Evolutionary conservation across 2,113 vertebrate genomes (phyloP).

Genomic region (Tragulus kanchil): DNA sequence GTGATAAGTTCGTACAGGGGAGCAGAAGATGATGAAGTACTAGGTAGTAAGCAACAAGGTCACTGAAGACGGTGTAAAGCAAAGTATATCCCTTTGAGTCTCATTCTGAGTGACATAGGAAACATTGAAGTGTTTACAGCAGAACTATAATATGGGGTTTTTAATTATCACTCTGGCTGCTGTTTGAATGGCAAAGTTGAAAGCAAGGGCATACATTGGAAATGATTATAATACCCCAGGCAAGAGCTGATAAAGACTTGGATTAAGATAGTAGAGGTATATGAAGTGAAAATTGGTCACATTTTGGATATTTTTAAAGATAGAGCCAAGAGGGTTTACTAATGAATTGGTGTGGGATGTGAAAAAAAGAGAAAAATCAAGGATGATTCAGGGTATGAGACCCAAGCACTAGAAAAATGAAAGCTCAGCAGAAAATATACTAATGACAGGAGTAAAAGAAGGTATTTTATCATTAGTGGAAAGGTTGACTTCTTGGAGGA

Average conservation of each 20-base stretch:
- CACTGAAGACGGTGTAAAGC: not conserved
- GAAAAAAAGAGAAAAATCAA: not conserved
- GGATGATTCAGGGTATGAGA: not conserved
- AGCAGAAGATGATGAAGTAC: not conserved
- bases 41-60: not conserved
- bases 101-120: not conserved
- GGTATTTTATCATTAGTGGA: not conserved
- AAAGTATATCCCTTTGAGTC: not conserved
- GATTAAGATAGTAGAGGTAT: not conserved
- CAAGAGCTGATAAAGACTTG: not conserved
- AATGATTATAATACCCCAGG: not conserved
- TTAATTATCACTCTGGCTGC: not conserved
- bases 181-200: not conserved
- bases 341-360: not conserved
- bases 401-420: not conserved
- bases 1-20: not conserved
- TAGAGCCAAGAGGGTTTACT: not conserved
- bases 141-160: not conserved
- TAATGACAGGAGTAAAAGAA: not conserved
- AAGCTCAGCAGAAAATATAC: not conserved
- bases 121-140: not conserved
- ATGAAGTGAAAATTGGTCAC: not conserved
- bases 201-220: not conserved
- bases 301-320: conserved; percentile 3
- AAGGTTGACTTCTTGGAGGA: conserved; percentile 26